Percentiles rank a stretch among this genome's conserved stretches.
These are phyloP conservation scores for Myzus persicae DNA, from an alignment of 1,140 invertebrate genomes.

Conservation along the genomic window DNA sequence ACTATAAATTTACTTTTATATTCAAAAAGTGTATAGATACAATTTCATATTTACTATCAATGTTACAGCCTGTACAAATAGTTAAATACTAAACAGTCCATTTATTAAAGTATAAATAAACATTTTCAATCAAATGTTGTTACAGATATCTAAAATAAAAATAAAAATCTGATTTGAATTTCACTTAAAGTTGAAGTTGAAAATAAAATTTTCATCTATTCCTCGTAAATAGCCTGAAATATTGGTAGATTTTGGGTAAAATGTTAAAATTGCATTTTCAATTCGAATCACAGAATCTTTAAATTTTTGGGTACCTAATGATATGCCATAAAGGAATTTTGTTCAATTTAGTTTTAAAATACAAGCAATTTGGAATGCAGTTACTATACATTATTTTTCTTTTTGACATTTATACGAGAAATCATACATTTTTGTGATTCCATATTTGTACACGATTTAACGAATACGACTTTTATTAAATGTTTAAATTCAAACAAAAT, in stretches of 20 bases:
- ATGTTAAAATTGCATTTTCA: neutral
- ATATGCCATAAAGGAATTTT: neutral
- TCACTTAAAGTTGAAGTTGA: no score
- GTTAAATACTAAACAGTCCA: neutral
- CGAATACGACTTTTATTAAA: neutral
- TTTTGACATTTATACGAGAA: neutral
- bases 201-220: neutral
- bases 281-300: neutral
- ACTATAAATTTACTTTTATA: no score
- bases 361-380: neutral
- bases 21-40: neutral
- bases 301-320: no score
- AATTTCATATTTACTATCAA: neutral
- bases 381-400: neutral
- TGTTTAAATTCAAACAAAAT: neutral
- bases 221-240: neutral
- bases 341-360: neutral
- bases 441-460: no score
- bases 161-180: neutral
- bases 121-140: neutral
- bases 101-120: neutral
- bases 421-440: no score
- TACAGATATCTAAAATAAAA: neutral
- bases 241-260: neutral
- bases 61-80: neutral